These are phyloP conservation scores for Lycophotia porphyrea DNA, from an alignment of 2,888 invertebrate genomes.

Conservation along the genomic window DNA sequence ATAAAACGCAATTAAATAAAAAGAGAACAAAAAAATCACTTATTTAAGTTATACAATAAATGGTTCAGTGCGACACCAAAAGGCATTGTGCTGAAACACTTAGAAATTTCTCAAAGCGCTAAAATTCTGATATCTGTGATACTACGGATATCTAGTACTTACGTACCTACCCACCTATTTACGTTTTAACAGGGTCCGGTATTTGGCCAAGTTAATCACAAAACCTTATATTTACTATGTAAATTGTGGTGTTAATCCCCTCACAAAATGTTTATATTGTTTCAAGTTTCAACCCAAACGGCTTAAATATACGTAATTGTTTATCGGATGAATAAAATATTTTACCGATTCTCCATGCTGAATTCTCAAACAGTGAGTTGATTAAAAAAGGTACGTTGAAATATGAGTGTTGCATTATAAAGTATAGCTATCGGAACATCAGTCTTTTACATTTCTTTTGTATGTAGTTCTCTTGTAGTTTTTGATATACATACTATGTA, in stretches of 20 bases:
- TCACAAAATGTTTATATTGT: constrained; percentile 44
- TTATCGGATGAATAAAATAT: constrained; percentile 50
- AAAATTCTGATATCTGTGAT: neutral
- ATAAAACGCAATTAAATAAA: no score
- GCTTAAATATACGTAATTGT: constrained; percentile 55
- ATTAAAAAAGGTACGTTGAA: constrained; percentile 53
- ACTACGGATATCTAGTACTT: neutral
- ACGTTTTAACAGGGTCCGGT: neutral
- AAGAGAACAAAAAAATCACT: no score
- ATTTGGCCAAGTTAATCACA: constrained; percentile 15
- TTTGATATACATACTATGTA: neutral
- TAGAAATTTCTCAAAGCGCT: no score
- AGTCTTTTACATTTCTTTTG: constrained; percentile 1
- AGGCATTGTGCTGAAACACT: no score
- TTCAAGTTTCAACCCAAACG: constrained; percentile 38
- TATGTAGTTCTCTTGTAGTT: neutral
- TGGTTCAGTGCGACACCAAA: no score
- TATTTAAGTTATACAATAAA: no score
- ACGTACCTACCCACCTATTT: neutral
- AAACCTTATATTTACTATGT: constrained; percentile 29
- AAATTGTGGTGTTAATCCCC: constrained; percentile 41
- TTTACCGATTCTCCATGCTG: constrained; percentile 30
- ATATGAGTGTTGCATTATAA: constrained; percentile 17
- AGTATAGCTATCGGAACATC: neutral
- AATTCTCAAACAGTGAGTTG: constrained; percentile 42